Percentiles rank a stretch among this genome's conserved stretches.
These are phyloP conservation scores for Lamellibrachia luymesi DNA, from an alignment of 1,140 invertebrate genomes.

Conservation along the genomic window DNA sequence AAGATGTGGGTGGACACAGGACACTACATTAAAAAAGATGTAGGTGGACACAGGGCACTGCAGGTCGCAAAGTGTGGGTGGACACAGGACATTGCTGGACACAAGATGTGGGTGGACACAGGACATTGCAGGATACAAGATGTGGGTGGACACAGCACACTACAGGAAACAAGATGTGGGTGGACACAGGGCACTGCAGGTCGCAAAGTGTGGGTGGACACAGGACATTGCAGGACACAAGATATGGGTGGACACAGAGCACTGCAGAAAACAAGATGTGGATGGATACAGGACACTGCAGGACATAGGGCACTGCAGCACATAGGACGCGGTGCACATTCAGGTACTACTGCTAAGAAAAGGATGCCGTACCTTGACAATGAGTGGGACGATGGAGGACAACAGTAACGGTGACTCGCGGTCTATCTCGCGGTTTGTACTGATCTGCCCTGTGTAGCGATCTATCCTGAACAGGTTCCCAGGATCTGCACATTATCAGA, in stretches of 20 bases:
- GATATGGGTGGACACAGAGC: background rate
- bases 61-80: no score
- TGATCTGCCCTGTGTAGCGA: background rate
- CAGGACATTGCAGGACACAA: background rate
- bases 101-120: no score
- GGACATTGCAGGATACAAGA: no score
- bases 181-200: background rate
- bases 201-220: no score
- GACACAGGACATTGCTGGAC: background rate
- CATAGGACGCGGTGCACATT: background rate
- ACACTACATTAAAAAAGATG: no score
- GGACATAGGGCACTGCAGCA: background rate
- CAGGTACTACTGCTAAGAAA: background rate
- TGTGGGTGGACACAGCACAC: no score
- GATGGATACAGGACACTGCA: background rate
- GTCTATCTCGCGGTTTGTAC: background rate
- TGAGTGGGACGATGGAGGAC: background rate
- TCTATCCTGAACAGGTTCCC: background rate
- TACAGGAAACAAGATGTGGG: background rate
- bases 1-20: no score
- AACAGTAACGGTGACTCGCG: background rate
- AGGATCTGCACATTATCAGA: background rate
- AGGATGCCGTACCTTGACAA: background rate
- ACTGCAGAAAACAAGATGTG: background rate
- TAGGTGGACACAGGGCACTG: no score